Evolutionary conservation across 2,888 invertebrate genomes (phyloP).

Genomic region (Didymodactylos carnosus): DNA sequence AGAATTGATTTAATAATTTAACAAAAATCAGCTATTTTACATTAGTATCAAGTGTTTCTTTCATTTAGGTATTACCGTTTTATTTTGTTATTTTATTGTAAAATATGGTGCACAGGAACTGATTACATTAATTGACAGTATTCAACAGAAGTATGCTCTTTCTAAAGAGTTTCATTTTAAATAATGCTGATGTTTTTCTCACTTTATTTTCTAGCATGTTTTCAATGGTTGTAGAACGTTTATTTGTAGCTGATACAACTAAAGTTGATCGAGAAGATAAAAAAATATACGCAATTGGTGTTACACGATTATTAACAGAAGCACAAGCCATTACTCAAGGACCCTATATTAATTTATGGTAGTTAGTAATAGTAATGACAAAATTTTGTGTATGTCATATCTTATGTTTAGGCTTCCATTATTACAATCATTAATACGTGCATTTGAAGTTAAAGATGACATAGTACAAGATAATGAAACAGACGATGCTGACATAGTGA

Average conservation of each 20-base stretch:
- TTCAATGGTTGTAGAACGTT: constrained; percentile 75
- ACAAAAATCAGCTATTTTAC: background rate
- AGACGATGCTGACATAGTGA: constrained; percentile 57
- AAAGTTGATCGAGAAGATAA: constrained; percentile 65
- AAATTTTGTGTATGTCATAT: background rate
- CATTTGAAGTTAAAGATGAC: constrained; percentile 74
- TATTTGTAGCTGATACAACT: constrained; percentile 63
- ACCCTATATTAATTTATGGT: constrained; percentile 39
- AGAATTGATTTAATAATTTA: background rate
- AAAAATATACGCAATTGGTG: constrained; percentile 72
- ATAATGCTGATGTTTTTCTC: background rate
- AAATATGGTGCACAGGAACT: constrained; percentile 56
- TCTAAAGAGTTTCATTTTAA: background rate
- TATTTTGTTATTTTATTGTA: constrained; percentile 64
- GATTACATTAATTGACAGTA: constrained; percentile 57
- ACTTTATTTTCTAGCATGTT: constrained; percentile 58
- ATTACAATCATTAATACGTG: constrained; percentile 52
- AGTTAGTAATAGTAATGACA: background rate
- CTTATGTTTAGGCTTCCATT: constrained; percentile 35
- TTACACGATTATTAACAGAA: constrained; percentile 63
- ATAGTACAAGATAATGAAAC: constrained; percentile 35
- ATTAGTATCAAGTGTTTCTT: background rate
- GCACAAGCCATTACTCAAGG: constrained; percentile 37
- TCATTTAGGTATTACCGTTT: constrained; percentile 52
- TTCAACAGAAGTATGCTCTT: constrained; percentile 53